A percentile compares a stretch with the other conserved stretches of the same genome.
These are phyloP conservation scores for Balearica regulorum DNA, from an alignment of 2,797 vertebrate genomes.

Conservation along the genomic window DNA sequence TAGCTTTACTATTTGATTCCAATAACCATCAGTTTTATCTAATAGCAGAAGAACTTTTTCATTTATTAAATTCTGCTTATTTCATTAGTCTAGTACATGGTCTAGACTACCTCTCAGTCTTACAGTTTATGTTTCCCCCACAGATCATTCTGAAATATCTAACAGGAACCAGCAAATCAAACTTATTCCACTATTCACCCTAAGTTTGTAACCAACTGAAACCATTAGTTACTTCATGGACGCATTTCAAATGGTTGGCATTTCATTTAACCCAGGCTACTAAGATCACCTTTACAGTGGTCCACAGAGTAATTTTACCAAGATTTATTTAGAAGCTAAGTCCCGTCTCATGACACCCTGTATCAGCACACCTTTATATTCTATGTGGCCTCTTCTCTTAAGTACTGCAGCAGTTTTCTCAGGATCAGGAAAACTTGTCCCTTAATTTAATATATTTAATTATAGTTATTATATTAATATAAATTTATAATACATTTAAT, in stretches of 20 bases:
- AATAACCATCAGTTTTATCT: conserved; percentile 2
- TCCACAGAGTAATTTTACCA: background rate
- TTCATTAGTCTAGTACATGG: conserved; percentile 11
- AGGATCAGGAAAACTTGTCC: accelerated
- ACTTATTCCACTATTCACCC: background rate
- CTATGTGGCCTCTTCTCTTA: too few relatives aligned
- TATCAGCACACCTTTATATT: background rate
- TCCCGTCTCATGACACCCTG: background rate
- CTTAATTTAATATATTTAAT: background rate
- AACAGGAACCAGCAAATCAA: background rate
- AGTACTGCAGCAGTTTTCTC: background rate
- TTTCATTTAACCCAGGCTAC: background rate
- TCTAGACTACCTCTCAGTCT: background rate
- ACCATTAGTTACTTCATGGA: background rate
- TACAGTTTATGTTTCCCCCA: background rate
- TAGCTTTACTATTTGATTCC: conserved; percentile 26
- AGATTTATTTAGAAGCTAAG: background rate
- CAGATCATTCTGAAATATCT: background rate
- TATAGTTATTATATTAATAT: too few relatives aligned
- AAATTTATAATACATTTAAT: too few relatives aligned
- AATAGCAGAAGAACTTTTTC: conserved; percentile 2
- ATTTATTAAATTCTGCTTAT: conserved; percentile 33
- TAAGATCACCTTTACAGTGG: background rate
- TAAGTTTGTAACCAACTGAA: background rate
- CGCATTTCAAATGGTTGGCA: background rate